Base-by-base conservation (phyloP, 2,888 invertebrate genomes). In the Platycheirus albimanus region DNA sequence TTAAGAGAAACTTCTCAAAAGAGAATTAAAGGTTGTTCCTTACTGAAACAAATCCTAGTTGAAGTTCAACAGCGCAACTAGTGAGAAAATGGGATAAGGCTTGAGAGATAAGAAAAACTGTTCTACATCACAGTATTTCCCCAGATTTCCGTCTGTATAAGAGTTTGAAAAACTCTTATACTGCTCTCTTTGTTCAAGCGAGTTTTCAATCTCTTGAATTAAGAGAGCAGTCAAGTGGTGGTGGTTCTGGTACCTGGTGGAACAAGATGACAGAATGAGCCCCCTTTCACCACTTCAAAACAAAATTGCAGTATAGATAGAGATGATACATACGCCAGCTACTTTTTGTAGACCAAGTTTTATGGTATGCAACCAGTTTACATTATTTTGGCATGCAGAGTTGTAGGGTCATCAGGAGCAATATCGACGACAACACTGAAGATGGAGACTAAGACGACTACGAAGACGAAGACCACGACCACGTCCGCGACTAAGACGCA, bases 331-430 rank as follows among this genome's bases (percentile, higher is more conserved):
- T 17, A 52, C 45, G 43, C 28, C 20, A 75, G 54, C 51, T 67
- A 56, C 15, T 74, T 47, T 74, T 56, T 52, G 49, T 67, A 61
- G 63, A 49, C 69, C 69, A 70, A 38, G 80, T 52, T 66, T 63
- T 56, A 36, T 63, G 81, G 77, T 51, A 81, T 83, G 81, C 56
- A 83, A 83, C 81, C 81, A 83, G 81, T 83, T 83, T 83, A 41
- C 77, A 49, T 43, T 45, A 47, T 54, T n/a, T n/a, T 67, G 77
- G 71, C 63, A 77, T 72, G 71, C 63, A 71, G 51, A 51, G 38
- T 61, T 61, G 51, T 72, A 51, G 81, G 77, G 72, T 77, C 77
- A 77, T 45, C 41, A 33, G 54, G 66, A 66, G 64, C 69, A 66
- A 43, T 75, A 63, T 36, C 51, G 19, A 54, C 5, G 5, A 56